These are phyloP conservation scores for Heliocidaris tuberculata DNA, from an alignment of 35 echinoderm and acorn worm species.

Conservation along the genomic window DNA sequence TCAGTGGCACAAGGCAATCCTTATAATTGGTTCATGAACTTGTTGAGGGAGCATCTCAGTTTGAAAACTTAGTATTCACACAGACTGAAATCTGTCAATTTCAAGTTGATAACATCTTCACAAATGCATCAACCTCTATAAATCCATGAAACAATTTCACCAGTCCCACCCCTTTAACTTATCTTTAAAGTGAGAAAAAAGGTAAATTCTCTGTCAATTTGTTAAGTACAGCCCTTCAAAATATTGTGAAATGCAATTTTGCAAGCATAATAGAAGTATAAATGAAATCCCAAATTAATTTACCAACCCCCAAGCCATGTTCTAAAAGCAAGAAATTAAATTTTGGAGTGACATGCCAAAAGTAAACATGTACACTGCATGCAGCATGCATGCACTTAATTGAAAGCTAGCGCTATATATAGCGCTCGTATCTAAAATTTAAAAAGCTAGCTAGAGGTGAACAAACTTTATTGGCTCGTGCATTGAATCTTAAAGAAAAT, in stretches of 20 bases:
- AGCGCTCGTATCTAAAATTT: no score
- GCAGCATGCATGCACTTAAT: no score
- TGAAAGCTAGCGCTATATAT: no score
- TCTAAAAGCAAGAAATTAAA: not conserved
- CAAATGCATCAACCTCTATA: not conserved
- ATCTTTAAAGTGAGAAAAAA: not conserved
- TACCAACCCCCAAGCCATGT: not conserved
- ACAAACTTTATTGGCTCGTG: no score
- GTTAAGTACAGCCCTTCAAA: not conserved
- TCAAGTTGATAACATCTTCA: not conserved
- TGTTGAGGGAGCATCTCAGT: slow-evolving; percentile 61
- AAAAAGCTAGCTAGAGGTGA: no score
- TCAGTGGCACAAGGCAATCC: slow-evolving; percentile 24
- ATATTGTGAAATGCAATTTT: not conserved
- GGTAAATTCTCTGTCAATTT: not conserved
- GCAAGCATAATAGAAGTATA: not conserved
- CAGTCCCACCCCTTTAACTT: not conserved
- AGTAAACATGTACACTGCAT: no score
- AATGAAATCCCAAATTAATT: not conserved
- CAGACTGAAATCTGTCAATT: slow-evolving; percentile 30
- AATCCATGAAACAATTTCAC: slow-evolving; percentile 20
- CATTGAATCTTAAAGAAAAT: no score
- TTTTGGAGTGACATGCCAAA: no score
- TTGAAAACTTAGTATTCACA: slow-evolving; percentile 61
- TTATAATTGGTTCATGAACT: not conserved